Percentiles rank a stretch among this genome's conserved stretches.
Conservation (phyloP, 2,797 vertebrate genomes). For the Tokudaia tokunoshimensis region DNA sequence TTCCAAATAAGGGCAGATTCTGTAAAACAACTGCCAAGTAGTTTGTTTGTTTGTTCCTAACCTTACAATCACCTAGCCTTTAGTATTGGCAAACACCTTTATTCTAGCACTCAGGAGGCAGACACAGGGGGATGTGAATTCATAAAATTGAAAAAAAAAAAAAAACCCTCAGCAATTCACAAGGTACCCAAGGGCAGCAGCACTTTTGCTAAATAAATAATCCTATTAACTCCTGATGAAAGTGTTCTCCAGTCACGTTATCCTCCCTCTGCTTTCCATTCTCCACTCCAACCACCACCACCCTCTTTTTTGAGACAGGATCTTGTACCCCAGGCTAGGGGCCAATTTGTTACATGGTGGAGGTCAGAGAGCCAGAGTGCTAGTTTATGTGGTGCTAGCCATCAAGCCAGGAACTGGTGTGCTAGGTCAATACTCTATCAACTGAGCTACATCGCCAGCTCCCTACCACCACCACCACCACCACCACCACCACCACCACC, state of each 20-base stretch:
- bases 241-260: constrained; percentile 6
- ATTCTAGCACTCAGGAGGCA: background rate
- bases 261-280: background rate
- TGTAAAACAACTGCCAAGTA: background rate
- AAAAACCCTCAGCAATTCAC: constrained; percentile 28
- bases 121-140: background rate
- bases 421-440: background rate
- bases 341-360: too few relatives aligned
- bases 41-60: constrained; percentile 19
- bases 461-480: too few relatives aligned
- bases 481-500: too few relatives aligned
- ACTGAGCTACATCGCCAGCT: background rate
- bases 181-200: constrained; percentile 40
- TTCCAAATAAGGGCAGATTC: constrained; percentile 33
- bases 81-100: background rate
- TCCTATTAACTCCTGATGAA: constrained; percentile 25
- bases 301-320: too few relatives aligned
- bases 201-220: background rate
- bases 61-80: background rate
- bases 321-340: background rate
- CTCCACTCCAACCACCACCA: background rate
- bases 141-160: constrained; percentile 27
- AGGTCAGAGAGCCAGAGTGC: background rate
- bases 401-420: background rate
- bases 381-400: background rate